Base-by-base conservation (phyloP, 2,113 vertebrate species). In the Cyanoliseus patagonus region DNA sequence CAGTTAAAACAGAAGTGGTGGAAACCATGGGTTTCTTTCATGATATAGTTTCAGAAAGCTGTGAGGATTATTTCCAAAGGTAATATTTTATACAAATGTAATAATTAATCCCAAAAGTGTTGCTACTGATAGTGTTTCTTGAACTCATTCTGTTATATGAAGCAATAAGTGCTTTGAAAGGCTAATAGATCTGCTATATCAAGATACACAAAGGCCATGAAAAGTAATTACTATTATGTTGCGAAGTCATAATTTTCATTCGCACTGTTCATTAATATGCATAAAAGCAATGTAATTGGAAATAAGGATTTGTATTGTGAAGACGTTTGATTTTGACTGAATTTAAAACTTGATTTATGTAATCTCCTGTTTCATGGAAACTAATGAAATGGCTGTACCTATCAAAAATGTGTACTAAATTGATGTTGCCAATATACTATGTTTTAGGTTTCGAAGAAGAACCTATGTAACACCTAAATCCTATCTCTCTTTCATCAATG, bases 31-130 rank as follows among this genome's bases (percentile, higher is more conserved):
- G 97, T 39, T 76, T 97, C n/a, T 98, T 98, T 77, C 98, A 98
- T 51, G 98, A 98, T 39, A 93, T 96, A 82, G 98, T 98, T 92
- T 98, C 98, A 44, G 97, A 98, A 94, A 98, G 92, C 94, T 98
- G 98, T 67, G 98, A 98, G 41, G 97, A 77, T 84, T 98, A 98
- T 87, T 98, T 98, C 92, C 98, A 98, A 95, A 98, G 98, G 98
- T 98, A 95, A 70, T 39, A 22, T 42, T 94, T 83, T n/a, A 52
- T 66, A 41, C 1, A 20, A 47, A 51, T 59, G 9, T 12, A 64
- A 33, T 70, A 70, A 81, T 73, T 75, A 62, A 84, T 69, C 19
- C 22, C 9, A 4, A 24, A 87, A 73, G 17, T 69, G 2, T 83
- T 87, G 8, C 13, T 87, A 52, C 13, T 66, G 33, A 18, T 35